These are phyloP conservation scores for Montipora capricornis DNA, from an alignment of 64 coral and sea anemone species.

Conservation along the genomic window DNA sequence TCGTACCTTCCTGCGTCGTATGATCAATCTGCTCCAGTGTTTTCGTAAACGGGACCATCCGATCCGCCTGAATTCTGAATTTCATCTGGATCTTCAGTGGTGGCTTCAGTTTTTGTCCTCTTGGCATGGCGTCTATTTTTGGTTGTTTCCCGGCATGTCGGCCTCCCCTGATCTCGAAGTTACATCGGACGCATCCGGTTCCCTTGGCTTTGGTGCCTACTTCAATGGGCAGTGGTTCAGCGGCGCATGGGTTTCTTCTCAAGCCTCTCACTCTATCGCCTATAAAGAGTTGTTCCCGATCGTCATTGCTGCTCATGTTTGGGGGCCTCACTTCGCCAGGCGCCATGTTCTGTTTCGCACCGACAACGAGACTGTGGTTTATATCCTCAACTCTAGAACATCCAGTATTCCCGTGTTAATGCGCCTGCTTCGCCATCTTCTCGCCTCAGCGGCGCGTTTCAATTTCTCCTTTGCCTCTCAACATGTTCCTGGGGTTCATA, in stretches of 20 bases:
- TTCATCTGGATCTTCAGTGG: constrained; percentile 56
- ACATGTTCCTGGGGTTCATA: constrained; percentile 25
- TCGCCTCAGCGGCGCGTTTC: constrained; percentile 14
- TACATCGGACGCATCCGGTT: constrained; percentile 41
- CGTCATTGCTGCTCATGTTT: constrained; percentile 49
- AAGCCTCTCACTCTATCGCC: constrained; percentile 29
- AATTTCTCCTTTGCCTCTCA: constrained; percentile 43
- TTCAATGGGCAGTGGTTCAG: constrained; percentile 41
- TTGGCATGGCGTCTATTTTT: constrained; percentile 59
- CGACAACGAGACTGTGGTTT: constrained; percentile 31
- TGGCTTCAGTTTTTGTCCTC: constrained; percentile 45
- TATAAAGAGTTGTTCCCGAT: constrained; percentile 73
- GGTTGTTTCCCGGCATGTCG: constrained; percentile 36
- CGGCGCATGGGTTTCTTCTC: constrained; percentile 34
- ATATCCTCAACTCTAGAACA: constrained; percentile 22
- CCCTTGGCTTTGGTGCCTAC: constrained; percentile 52
- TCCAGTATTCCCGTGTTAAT: constrained; percentile 38
- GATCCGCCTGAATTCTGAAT: constrained; percentile 29
- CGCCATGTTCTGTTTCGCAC: constrained; percentile 38
- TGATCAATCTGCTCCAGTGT: constrained; percentile 24
- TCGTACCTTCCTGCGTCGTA: constrained; percentile 47
- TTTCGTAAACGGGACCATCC: not conserved
- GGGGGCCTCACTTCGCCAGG: constrained; percentile 30
- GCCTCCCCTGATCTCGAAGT: constrained; percentile 19
- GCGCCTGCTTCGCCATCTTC: constrained; percentile 46